Conservation (phyloP, 2,888 invertebrate genomes). For the Diloba caeruleocephala region DNA sequence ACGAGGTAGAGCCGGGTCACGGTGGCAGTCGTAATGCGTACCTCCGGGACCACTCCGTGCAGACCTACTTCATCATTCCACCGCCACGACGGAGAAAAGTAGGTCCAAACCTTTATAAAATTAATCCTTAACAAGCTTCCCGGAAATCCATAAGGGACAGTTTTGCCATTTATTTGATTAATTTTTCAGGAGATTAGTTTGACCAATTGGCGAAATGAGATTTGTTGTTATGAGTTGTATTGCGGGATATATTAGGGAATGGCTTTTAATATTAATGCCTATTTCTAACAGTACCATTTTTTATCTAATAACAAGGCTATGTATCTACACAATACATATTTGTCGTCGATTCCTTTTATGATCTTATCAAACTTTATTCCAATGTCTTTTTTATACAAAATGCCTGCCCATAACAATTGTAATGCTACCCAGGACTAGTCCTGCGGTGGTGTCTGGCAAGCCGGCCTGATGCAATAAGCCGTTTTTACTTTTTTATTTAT, state of each 20-base stretch:
- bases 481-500: too few species aligned
- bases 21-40: constrained; percentile 95
- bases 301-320: not conserved
- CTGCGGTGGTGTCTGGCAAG: too few species aligned
- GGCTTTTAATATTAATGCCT: constrained; percentile 16
- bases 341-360: too few species aligned
- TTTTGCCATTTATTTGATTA: constrained; percentile 38
- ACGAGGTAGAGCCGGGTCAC: constrained; percentile 96
- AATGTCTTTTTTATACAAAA: too few species aligned
- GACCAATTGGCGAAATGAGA: constrained; percentile 23
- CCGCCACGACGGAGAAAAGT: constrained; percentile 95
- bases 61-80: constrained; percentile 96
- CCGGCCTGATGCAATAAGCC: too few species aligned
- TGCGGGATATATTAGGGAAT: constrained; percentile 11
- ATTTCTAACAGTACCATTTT: not conserved
- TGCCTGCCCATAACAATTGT: too few species aligned
- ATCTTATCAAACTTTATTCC: too few species aligned
- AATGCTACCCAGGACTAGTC: too few species aligned
- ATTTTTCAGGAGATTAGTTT: constrained; percentile 41
- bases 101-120: constrained; percentile 52
- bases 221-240: constrained; percentile 27
- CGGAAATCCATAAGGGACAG: constrained; percentile 13
- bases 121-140: constrained; percentile 23
- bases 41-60: constrained; percentile 94
- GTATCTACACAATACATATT: not conserved